phyloP scores from a whole-genome alignment of 1,140 invertebrate genomes.

The Cheumatopsyche charites region DNA sequence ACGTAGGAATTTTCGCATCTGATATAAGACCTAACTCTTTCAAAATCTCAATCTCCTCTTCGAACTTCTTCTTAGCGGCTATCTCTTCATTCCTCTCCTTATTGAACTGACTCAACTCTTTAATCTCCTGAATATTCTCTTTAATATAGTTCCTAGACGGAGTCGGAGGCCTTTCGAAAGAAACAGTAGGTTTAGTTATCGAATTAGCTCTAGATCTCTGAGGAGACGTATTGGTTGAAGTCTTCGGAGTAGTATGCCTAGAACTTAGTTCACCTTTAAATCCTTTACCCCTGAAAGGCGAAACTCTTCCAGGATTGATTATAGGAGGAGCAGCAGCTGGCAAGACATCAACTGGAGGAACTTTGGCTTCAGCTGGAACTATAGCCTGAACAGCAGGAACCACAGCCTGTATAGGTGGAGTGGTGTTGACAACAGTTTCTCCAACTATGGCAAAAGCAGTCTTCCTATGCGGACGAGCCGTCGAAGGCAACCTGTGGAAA shows the following conservation, averaged over 20 bases:
- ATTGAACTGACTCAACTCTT: slow-evolving; percentile 59
- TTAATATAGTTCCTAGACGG: slow-evolving; percentile 57
- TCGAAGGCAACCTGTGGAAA: slow-evolving; percentile 54
- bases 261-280: slow-evolving; percentile 58
- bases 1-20: slow-evolving; percentile 49
- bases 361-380: slow-evolving; percentile 1
- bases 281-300: slow-evolving; percentile 60
- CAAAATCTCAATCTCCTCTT: slow-evolving; percentile 58
- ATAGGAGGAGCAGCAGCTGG: slow-evolving; percentile 51
- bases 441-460: slow-evolving; percentile 59
- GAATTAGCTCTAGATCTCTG: slow-evolving; percentile 58
- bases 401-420: slow-evolving; percentile 50
- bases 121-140: slow-evolving; percentile 60
- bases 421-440: slow-evolving; percentile 50
- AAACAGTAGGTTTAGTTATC: slow-evolving; percentile 51
- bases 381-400: slow-evolving; percentile 48
- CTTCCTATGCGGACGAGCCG: slow-evolving; percentile 55
- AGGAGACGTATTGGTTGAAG: slow-evolving; percentile 53
- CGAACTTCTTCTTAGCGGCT: slow-evolving; percentile 55
- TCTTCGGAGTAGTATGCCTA: slow-evolving; percentile 50
- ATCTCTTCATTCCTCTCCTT: slow-evolving; percentile 60
- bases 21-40: slow-evolving; percentile 57
- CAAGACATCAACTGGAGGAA: slow-evolving; percentile 49
- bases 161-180: slow-evolving; percentile 57
- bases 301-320: slow-evolving; percentile 51